Conservation (phyloP, 1,140 invertebrate species). For the Berghia stephanieae region DNA sequence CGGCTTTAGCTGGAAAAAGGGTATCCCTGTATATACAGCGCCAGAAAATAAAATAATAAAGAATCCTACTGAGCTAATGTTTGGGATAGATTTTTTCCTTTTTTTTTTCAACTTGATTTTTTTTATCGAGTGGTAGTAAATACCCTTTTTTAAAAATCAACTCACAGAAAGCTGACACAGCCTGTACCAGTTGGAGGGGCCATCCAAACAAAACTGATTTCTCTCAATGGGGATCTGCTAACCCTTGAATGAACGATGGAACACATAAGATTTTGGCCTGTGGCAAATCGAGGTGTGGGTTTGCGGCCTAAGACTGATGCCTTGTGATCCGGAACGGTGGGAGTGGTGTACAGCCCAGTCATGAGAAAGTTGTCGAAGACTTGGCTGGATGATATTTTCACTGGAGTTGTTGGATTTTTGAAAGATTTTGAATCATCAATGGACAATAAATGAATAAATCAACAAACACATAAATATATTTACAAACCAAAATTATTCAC, state of each 20-base stretch:
- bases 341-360: constrained; percentile 64
- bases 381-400: constrained; percentile 53
- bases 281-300: no score
- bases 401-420: constrained; percentile 34
- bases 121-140: no score
- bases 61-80: no score
- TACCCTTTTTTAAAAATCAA: no score
- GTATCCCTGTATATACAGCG: no score
- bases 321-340: constrained; percentile 40
- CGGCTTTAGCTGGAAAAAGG: no score
- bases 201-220: constrained; percentile 66
- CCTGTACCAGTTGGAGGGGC: constrained; percentile 67
- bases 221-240: constrained; percentile 48
- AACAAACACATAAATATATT: no score
- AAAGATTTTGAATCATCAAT: not conserved
- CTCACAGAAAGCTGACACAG: constrained; percentile 69
- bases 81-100: no score
- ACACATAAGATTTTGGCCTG: constrained; percentile 61
- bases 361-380: constrained; percentile 68
- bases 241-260: constrained; percentile 64
- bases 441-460: no score
- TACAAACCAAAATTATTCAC: no score
- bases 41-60: no score
- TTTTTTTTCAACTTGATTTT: no score
- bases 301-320: not conserved